Evolutionary conservation across 2,113 vertebrate species (phyloP).

Genomic region (Zootoca vivipara): DNA sequence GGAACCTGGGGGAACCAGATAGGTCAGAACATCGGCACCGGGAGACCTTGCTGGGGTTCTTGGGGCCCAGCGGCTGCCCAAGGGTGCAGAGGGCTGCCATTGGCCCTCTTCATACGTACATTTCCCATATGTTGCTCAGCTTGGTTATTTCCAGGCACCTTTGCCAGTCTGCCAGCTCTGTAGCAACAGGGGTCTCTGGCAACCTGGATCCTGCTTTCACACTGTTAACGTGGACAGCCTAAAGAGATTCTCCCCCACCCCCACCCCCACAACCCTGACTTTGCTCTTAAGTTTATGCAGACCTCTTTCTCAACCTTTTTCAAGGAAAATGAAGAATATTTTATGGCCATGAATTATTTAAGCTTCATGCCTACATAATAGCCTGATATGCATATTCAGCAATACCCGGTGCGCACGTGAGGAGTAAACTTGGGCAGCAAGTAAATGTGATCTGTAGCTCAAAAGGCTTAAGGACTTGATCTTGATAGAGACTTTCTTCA

Average conservation of each 20-base stretch:
- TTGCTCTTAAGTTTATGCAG: conserved; percentile 20
- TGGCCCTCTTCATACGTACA: not conserved
- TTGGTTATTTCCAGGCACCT: not conserved
- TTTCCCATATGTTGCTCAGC: not conserved
- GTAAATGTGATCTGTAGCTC: conserved; percentile 63
- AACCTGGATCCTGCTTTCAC: not conserved
- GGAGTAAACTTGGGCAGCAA: conserved; percentile 55
- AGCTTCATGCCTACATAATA: conserved; percentile 70
- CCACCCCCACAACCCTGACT: not conserved
- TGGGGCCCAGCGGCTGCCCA: not conserved
- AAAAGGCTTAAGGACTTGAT: conserved; percentile 49
- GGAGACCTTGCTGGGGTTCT: not conserved
- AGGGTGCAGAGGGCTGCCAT: not conserved
- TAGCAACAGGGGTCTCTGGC: not conserved
- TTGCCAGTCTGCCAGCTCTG: not conserved
- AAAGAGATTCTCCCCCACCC: accelerated
- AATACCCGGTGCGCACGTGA: conserved; percentile 74
- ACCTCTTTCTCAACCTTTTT: conserved; percentile 40
- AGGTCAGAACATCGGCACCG: not conserved
- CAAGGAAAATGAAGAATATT: conserved; percentile 72
- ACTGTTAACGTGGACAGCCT: conserved; percentile 5
- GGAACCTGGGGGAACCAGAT: not conserved
- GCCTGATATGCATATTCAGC: conserved; percentile 75
- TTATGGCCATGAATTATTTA: conserved; percentile 77
- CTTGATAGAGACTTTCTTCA: not conserved